Percentiles rank a stretch among this genome's conserved stretches.
Evolutionary conservation across 1,140 invertebrate species (phyloP).

Genomic region (Periplaneta americana): DNA sequence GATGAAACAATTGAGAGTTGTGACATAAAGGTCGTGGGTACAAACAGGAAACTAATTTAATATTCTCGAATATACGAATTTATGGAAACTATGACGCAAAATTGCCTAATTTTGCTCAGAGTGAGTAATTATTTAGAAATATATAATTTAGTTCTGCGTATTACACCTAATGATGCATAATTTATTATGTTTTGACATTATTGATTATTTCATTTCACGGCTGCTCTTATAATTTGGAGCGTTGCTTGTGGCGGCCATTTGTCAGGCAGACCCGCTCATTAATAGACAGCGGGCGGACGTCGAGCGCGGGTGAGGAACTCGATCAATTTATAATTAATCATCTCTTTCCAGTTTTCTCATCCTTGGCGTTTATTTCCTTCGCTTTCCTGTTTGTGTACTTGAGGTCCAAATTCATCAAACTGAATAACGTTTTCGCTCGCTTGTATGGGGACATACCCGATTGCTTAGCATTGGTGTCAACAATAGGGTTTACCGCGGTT

Average conservation of each 20-base stretch:
- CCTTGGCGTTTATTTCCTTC: not conserved
- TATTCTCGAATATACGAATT: too few species aligned
- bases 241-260: not conserved
- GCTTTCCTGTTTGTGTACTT: too few species aligned
- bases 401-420: too few species aligned
- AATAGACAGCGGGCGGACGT: not conserved
- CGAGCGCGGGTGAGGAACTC: not conserved
- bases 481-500: too few species aligned
- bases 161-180: not conserved
- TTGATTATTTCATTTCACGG: not conserved
- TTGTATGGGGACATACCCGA: too few species aligned
- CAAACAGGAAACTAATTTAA: too few species aligned
- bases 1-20: too few species aligned
- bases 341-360: not conserved
- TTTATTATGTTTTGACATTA: not conserved
- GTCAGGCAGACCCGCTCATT: not conserved
- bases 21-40: too few species aligned
- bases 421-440: too few species aligned
- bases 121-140: not conserved
- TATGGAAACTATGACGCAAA: too few species aligned
- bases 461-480: too few species aligned
- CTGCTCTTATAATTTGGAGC: not conserved
- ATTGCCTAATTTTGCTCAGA: too few species aligned
- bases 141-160: not conserved
- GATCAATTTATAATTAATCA: not conserved